Base-by-base conservation (phyloP, 2,113 vertebrate species). In the Cheilinus undulatus region DNA sequence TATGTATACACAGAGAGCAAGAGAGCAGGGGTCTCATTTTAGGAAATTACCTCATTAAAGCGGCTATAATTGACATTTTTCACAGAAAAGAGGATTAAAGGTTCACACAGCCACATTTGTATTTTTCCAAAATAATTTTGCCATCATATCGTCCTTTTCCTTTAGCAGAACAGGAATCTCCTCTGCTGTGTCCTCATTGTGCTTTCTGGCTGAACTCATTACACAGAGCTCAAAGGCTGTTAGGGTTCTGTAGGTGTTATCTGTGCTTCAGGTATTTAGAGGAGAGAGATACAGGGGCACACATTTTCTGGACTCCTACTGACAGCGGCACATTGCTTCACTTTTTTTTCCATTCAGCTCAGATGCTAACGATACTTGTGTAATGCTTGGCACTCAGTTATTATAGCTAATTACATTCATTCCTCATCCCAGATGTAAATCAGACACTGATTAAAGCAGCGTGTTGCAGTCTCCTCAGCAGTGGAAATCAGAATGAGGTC, bases 351-450 rank as follows among this genome's bases (percentile, higher is more conserved):
- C 1, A 1, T 30, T 23, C 70, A 22, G 42, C 42, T 23, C 9
- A 46, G 38, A 52, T 22, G 27, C 49, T 30, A 49, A 66, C 51
- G 66, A 72, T 30, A 38, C 27, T 6, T 10, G 28, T 50, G 54
- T 66, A 27, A 42, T 45, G 23, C 50, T 43, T 50, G 19, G 27
- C 56, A 36, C 24, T 43, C 30, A n/a, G 36, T 59, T 51, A 52
- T 67, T 48, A 5, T 49, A 19, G 50, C 34, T 82, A 40, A 65
- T 43, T 76, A 42, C 30, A 13, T 64, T 30, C 54, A 69, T 51
- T 64, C 20, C 36, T 32, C 32, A 1, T 40, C 61, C 45, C 46
- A 48, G 58, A 65, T 66, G 69, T 54, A 56, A 74, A 74, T 73
- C 48, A 51, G 53, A 60, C 49, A 3, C 52, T 73, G 54, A 69